Conservation (phyloP, 2,797 vertebrate species). For the Lacerta viridis region DNA sequence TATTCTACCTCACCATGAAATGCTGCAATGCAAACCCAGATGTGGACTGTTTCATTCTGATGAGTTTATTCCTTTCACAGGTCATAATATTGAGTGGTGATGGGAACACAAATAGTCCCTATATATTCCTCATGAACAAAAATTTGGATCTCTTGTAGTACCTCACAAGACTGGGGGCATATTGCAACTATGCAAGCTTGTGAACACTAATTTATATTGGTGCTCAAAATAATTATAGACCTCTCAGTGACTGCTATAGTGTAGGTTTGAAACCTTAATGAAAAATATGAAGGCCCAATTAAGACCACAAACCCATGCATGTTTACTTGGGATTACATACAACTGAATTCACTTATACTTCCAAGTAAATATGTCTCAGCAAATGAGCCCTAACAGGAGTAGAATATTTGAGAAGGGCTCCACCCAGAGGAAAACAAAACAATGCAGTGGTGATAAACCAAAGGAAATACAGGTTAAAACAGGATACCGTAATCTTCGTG, state of each 20-base stretch:
- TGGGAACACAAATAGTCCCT: too few species aligned
- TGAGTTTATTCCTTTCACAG: not conserved
- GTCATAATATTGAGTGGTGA: not conserved
- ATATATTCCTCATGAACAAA: not conserved
- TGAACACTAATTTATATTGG: not conserved
- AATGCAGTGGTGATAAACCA: not conserved
- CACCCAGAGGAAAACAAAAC: not conserved
- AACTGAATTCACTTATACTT: not conserved
- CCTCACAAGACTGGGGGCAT: not conserved
- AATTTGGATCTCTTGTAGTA: not conserved
- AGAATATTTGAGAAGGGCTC: not conserved
- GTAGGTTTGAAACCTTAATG: not conserved
- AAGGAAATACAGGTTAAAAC: conserved; percentile 47
- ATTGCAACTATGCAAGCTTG: not conserved
- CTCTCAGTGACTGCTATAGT: not conserved
- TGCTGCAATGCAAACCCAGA: not conserved
- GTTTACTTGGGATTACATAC: not conserved
- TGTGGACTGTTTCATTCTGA: not conserved
- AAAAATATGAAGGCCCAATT: not conserved
- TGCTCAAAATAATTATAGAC: not conserved
- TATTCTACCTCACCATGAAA: not conserved
- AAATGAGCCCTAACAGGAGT: not conserved
- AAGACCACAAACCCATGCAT: not conserved
- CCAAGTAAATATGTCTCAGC: not conserved
- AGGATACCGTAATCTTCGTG: conserved; percentile 15